Evolutionary conservation across 2,113 vertebrate species (phyloP).

Genomic region (Poicephalus meyeri): DNA sequence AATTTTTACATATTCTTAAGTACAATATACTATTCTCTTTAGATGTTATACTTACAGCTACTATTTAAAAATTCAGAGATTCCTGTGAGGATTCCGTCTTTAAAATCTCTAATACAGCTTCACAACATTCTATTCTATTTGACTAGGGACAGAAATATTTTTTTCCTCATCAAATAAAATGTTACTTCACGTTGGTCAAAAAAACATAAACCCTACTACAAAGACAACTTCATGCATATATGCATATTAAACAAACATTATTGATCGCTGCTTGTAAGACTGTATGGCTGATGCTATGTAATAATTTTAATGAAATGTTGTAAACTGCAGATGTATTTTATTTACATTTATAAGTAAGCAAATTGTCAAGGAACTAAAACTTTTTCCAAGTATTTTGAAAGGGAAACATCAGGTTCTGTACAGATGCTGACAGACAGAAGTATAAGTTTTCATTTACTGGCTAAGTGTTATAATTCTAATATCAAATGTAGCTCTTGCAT

Average conservation of each 20-base stretch:
- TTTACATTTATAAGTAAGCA: not conserved
- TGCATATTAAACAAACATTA: not conserved
- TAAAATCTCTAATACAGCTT: not conserved
- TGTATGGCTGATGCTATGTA: not conserved
- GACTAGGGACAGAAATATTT: not conserved
- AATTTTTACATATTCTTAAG: constrained; percentile 14
- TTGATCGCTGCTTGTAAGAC: not conserved
- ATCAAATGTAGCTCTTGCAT: not conserved
- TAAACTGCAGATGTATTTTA: not conserved
- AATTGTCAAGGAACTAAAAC: not conserved
- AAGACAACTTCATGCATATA: not conserved
- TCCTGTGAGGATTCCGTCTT: not conserved
- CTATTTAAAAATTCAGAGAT: constrained; percentile 34
- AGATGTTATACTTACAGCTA: not conserved
- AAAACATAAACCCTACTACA: not conserved
- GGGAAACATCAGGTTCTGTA: not conserved
- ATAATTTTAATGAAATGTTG: not conserved
- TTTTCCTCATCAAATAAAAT: not conserved
- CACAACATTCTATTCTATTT: not conserved
- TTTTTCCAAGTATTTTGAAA: not conserved
- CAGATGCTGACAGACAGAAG: not conserved
- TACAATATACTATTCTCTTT: constrained; percentile 8
- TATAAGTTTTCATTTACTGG: not conserved
- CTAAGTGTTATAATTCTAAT: not conserved
- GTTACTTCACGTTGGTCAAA: not conserved